A percentile compares a stretch with the other conserved stretches of the same genome.
These are phyloP conservation scores for Entomyzon cyanotis DNA, from an alignment of 2,113 vertebrate genomes.

Conservation along the genomic window DNA sequence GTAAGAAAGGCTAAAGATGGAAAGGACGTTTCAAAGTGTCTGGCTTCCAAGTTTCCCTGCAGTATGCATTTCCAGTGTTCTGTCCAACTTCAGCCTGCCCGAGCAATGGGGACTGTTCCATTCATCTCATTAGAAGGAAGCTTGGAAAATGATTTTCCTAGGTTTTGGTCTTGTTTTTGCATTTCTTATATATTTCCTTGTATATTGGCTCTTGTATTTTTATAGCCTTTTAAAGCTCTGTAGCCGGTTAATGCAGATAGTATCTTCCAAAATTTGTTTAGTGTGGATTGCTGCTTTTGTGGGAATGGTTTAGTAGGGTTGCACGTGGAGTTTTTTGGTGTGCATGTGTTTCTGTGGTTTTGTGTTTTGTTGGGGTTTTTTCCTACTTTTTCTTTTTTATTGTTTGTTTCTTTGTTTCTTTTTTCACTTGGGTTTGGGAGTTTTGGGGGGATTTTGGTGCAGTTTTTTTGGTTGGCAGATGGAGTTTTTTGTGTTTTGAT, in stretches of 20 bases:
- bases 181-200: not conserved
- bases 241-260: not conserved
- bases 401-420: not conserved
- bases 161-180: not conserved
- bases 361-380: not conserved
- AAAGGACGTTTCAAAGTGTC: not conserved
- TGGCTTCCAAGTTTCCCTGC: conserved; percentile 18
- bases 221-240: not conserved
- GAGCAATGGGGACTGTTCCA: not conserved
- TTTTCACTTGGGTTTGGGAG: fast-evolving
- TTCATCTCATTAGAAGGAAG: not conserved
- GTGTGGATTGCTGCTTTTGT: not conserved
- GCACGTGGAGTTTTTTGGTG: fast-evolving
- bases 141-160: not conserved
- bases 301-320: not conserved
- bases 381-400: too few relatives aligned
- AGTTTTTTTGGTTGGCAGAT: not conserved
- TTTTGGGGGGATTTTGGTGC: not conserved
- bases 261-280: not conserved
- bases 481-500: not conserved
- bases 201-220: not conserved
- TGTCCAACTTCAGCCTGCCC: not conserved
- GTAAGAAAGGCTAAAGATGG: not conserved
- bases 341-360: not conserved
- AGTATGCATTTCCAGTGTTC: conserved; percentile 5